phyloP scores from a whole-genome alignment of 2,113 vertebrate species.

The Amphilophus citrinellus region DNA sequence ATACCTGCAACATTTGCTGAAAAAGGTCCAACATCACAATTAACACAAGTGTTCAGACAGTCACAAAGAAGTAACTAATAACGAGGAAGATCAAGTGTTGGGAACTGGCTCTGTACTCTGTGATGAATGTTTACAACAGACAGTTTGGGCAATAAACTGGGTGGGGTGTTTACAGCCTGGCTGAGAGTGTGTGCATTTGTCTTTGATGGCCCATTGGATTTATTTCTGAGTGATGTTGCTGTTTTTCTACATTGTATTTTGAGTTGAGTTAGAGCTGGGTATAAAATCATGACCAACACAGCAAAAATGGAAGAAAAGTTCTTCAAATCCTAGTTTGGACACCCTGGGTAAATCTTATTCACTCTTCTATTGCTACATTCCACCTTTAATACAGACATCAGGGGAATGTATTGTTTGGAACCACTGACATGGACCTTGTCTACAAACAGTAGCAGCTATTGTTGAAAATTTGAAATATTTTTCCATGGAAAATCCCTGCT shows the following conservation, averaged over 20 bases:
- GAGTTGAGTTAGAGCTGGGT: background rate
- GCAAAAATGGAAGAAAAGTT: background rate
- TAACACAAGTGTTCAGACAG: background rate
- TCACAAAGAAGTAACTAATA: background rate
- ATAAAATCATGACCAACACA: background rate
- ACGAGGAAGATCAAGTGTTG: no score
- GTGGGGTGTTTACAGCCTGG: background rate
- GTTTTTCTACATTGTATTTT: no score
- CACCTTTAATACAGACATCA: background rate
- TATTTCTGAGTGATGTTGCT: background rate
- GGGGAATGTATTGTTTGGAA: background rate
- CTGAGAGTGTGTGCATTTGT: background rate
- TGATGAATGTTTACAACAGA: background rate
- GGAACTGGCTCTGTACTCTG: background rate
- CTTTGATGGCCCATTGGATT: background rate
- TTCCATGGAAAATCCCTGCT: no score
- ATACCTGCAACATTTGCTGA: background rate
- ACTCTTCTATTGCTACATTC: background rate
- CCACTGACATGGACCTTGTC: no score
- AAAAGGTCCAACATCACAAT: background rate
- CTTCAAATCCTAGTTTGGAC: background rate
- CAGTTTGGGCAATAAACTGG: background rate
- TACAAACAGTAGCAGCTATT: no score
- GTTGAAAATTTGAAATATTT: no score
- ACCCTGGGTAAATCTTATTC: background rate